Conservation (phyloP, 1,140 invertebrate genomes). For the Psilanteris sp. region DNA sequence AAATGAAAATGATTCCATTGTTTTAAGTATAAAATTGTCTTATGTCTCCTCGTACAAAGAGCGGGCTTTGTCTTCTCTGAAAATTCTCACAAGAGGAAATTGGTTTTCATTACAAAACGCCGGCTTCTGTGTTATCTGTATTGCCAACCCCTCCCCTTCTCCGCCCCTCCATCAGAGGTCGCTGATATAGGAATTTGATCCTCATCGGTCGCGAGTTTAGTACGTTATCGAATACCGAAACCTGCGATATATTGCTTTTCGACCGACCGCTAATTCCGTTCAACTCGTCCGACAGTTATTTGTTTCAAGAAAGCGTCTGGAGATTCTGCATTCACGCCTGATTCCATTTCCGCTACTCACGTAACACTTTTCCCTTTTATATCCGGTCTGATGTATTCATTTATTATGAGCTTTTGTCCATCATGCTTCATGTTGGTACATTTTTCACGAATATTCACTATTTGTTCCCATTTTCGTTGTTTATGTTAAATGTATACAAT, state of each 20-base stretch:
- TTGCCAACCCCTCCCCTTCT: too few species aligned
- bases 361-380: slow-evolving; percentile 16
- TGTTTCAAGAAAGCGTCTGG: slow-evolving; percentile 63
- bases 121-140: slow-evolving; percentile 30
- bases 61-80: slow-evolving; percentile 6
- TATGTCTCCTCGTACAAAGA: slow-evolving; percentile 4
- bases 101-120: slow-evolving; percentile 49
- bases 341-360: slow-evolving; percentile 40
- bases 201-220: slow-evolving; percentile 51
- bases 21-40: slow-evolving; percentile 9
- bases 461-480: too few species aligned
- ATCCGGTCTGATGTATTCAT: slow-evolving; percentile 18
- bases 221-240: slow-evolving; percentile 64
- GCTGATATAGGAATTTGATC: slow-evolving; percentile 71
- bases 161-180: slow-evolving; percentile 60
- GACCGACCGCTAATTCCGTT: slow-evolving; percentile 63
- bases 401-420: slow-evolving; percentile 34
- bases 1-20: background rate
- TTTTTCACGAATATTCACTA: too few species aligned
- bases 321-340: slow-evolving; percentile 42
- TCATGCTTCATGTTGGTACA: too few species aligned
- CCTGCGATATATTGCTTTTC: slow-evolving; percentile 67
- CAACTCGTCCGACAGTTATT: slow-evolving; percentile 67
- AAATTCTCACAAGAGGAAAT: slow-evolving; percentile 40
- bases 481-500: too few species aligned